Evolutionary conservation across 2,113 vertebrate species (phyloP).

Genomic region (Acanthisitta chloris): DNA sequence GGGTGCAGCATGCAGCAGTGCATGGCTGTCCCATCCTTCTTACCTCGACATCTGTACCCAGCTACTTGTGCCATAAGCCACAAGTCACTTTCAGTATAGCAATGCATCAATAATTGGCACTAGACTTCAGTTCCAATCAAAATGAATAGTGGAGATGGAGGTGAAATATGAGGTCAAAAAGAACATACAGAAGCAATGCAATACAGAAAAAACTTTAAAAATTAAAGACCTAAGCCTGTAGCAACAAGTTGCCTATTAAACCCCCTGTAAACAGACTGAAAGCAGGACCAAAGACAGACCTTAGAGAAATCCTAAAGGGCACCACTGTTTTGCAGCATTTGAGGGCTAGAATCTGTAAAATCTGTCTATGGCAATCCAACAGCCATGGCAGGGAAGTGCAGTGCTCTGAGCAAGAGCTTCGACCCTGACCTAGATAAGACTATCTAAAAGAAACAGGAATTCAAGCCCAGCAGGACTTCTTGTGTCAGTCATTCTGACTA

Average conservation of each 20-base stretch:
- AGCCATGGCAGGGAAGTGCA: neutral
- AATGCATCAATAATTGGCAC: neutral
- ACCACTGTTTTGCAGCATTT: neutral
- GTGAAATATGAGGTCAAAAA: neutral
- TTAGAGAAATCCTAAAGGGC: neutral
- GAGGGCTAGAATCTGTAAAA: neutral
- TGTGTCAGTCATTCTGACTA: neutral
- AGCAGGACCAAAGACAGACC: neutral
- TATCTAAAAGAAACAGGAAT: neutral
- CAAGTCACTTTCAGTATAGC: neutral
- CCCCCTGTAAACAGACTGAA: neutral
- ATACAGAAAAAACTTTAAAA: neutral
- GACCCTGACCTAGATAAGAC: neutral
- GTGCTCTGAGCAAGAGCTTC: neutral
- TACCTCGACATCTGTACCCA: neutral
- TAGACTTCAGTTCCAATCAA: neutral
- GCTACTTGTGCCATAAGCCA: neutral
- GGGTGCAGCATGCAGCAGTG: neutral
- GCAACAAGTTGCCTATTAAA: neutral
- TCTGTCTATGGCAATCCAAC: neutral
- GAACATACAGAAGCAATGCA: neutral
- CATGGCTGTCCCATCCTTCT: neutral
- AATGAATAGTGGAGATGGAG: neutral
- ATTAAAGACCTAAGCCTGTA: neutral
- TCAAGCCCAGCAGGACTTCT: neutral